Conservation (phyloP, 2,888 invertebrate genomes). For the Lamellibrachia satsuma region DNA sequence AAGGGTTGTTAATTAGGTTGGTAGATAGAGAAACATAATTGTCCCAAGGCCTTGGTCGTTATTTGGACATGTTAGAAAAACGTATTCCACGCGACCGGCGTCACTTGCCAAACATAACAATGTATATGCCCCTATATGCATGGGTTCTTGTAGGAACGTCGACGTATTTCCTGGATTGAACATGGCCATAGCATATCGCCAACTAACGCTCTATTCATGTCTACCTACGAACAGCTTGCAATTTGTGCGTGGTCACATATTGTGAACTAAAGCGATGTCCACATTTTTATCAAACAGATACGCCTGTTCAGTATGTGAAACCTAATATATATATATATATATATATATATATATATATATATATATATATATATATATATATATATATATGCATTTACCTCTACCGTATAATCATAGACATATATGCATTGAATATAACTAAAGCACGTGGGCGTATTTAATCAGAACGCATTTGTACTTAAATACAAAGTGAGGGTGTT, state of each 20-base stretch:
- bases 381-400: no score
- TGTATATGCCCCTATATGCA: not conserved
- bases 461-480: not conserved
- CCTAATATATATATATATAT: no score
- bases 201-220: not conserved
- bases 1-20: not conserved
- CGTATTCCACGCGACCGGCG: not conserved
- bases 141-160: not conserved
- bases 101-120: not conserved
- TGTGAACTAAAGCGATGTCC: not conserved
- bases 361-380: no score
- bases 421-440: not conserved
- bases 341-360: no score
- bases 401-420: no score
- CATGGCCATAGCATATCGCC: not conserved
- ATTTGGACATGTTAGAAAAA: not conserved
- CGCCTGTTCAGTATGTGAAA: no score
- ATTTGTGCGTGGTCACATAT: not conserved
- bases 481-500: no score
- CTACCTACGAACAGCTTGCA: not conserved
- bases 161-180: not conserved
- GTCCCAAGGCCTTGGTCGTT: not conserved
- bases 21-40: not conserved
- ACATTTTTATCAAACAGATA: not conserved
- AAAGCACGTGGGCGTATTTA: not conserved